Evolutionary conservation across 2,888 invertebrate genomes (phyloP).

Genomic region (Lasioglossum leucozonium): DNA sequence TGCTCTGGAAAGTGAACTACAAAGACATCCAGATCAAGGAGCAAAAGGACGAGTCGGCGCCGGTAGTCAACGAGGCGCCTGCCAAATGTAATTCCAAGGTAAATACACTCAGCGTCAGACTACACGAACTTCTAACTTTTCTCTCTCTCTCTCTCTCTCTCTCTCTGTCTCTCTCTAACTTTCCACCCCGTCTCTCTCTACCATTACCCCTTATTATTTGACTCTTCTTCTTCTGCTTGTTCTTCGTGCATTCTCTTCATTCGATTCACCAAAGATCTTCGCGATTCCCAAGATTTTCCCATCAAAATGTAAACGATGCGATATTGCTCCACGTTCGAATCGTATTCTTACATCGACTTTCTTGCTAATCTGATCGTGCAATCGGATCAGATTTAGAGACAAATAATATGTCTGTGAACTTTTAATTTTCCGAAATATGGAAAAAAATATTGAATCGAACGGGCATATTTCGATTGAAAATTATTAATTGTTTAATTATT

Average conservation of each 20-base stretch:
- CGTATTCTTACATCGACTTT: neutral
- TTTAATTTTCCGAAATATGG: no score
- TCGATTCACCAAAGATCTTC: constrained; percentile 5
- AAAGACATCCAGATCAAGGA: constrained; percentile 93
- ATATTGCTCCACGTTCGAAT: neutral
- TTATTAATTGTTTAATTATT: no score
- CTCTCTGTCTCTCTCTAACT: neutral
- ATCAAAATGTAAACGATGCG: constrained; percentile 13
- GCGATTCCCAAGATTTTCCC: constrained; percentile 1
- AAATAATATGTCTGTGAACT: no score
- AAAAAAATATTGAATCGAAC: no score
- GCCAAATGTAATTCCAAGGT: constrained; percentile 76
- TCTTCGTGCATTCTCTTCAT: neutral
- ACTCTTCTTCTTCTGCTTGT: neutral
- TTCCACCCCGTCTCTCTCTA: neutral
- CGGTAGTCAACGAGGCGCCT: constrained; percentile 67
- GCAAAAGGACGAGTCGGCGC: constrained; percentile 84
- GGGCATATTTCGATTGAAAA: no score
- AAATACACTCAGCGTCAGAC: constrained; percentile 25
- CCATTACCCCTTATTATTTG: neutral
- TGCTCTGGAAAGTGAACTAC: constrained; percentile 97
- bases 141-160: neutral
- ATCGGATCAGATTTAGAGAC: neutral
- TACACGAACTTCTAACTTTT: neutral
- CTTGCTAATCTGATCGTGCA: neutral